Evolutionary conservation across 2,888 invertebrate genomes (phyloP).

Genomic region (Luperina testacea): DNA sequence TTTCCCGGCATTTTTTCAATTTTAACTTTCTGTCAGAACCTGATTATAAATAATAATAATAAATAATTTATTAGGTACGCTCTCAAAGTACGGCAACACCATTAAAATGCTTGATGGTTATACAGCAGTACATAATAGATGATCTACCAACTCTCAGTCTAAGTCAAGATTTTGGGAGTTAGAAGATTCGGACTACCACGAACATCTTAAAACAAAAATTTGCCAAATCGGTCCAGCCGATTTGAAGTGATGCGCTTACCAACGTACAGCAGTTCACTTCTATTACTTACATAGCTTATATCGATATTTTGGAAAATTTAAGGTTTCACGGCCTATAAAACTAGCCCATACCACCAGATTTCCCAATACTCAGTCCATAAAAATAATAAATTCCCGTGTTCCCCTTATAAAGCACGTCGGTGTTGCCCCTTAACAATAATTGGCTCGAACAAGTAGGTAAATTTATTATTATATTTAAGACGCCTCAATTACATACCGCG

Average conservation of each 20-base stretch:
- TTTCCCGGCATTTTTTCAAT: background rate
- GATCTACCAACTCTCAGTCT: too few relatives aligned
- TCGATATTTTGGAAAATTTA: background rate
- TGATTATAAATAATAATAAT: too few relatives aligned
- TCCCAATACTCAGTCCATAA: background rate
- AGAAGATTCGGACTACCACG: too few relatives aligned
- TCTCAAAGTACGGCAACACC: too few relatives aligned
- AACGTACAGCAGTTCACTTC: background rate
- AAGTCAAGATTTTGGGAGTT: too few relatives aligned
- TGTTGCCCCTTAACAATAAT: constrained; percentile 70
- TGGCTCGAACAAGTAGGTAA: constrained; percentile 71
- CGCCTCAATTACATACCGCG: constrained; percentile 71
- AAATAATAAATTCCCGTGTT: constrained; percentile 19
- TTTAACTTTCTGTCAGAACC: too few relatives aligned
- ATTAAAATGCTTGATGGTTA: too few relatives aligned
- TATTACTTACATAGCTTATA: background rate
- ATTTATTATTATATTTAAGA: constrained; percentile 73
- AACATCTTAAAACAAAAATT: too few relatives aligned
- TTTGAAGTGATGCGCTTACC: background rate
- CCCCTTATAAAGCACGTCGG: constrained; percentile 3
- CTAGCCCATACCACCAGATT: background rate
- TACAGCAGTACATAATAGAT: too few relatives aligned
- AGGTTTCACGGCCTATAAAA: too few relatives aligned
- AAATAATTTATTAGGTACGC: too few relatives aligned
- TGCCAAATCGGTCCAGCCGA: background rate